A percentile compares a stretch with the other conserved stretches of the same genome.
Evolutionary conservation across 2,888 invertebrate species (phyloP).

Genomic region (Prionchulus punctatus): DNA sequence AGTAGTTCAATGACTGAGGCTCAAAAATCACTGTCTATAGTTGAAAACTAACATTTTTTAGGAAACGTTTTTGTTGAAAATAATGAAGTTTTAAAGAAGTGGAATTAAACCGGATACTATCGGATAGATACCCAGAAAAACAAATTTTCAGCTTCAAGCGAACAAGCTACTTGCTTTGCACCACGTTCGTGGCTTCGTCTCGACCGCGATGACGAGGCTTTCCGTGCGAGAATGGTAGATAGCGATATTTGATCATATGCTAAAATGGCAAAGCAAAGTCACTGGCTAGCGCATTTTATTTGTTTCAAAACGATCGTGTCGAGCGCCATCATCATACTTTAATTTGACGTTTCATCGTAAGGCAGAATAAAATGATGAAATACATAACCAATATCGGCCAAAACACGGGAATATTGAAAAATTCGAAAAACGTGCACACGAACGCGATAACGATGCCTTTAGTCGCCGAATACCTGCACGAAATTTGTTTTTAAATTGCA

Average conservation of each 20-base stretch:
- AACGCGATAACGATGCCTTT: conserved; percentile 79
- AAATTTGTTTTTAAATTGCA: not conserved
- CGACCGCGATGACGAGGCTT: conserved; percentile 70
- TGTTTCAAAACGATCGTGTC: too few species aligned
- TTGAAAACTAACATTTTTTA: too few species aligned
- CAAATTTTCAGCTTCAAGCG: too few species aligned
- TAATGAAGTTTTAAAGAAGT: too few species aligned
- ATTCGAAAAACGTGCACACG: conserved; percentile 85
- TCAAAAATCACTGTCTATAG: too few species aligned
- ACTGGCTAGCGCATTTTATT: too few species aligned
- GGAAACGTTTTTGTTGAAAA: too few species aligned
- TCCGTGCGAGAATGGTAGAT: conserved; percentile 93
- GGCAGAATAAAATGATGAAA: conserved; percentile 90
- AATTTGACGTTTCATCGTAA: conserved; percentile 99
- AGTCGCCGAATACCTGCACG: conserved; percentile 60
- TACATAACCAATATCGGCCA: conserved; percentile 99
- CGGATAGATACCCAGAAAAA: too few species aligned
- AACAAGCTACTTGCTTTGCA: conserved; percentile 16
- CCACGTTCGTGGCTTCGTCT: conserved; percentile 34
- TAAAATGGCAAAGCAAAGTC: too few species aligned
- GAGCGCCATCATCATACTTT: conserved; percentile 73
- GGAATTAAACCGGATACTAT: too few species aligned
- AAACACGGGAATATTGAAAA: conserved; percentile 97
- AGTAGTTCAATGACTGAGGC: too few species aligned
- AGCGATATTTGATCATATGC: conserved; percentile 99